Evolutionary conservation across 2,797 vertebrate species (phyloP), one percentile per base, ranked within the genome.

Genomic region (Falco rusticolus): DNA sequence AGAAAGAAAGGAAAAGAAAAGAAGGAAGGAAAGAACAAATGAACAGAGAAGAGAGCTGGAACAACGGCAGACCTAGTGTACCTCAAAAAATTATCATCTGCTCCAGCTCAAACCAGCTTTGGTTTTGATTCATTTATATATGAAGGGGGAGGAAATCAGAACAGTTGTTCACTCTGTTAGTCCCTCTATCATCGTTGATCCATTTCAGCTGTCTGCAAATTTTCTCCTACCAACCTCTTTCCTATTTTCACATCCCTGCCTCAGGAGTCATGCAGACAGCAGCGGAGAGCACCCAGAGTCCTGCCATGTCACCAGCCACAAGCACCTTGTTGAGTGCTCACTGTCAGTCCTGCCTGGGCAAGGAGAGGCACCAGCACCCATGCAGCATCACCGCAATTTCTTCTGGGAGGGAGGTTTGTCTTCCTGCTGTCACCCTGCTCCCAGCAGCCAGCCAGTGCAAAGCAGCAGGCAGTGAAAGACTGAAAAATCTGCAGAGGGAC

Each of bases 351-450:
- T 60, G 53, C 43, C 54, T 68, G 48, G 21, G 66, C 63, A 63
- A 80, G 77, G 47, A 34, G 47, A 50, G 43, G 39, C 5, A 20
- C 5, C 0, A 3, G 17, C 51, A 72, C 13, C 1, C 4, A 47
- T 0, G 2, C 31, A 80, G 28, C 2, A 0, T 34, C 31, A 20
- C 5, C 13, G 24, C 18, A 7, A 7, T 70, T 69, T 0, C 0
- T 43, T 13, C 54, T 31, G 43, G n/a, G 33, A 90, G 47, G n/a
- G 33, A 90, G 19, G 39, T 57, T 89, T 81, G 64, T 65, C 74
- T 80, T 86, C 64, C 84, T 90, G 75, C 89, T 89, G 29, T 66
- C 72, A 63, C 50, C 34, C 75, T 8, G 3, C 28, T 76, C 56
- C 31, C 33, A 78, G 57, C 15, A 84, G 53, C 54, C 39, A n/a